Evolutionary conservation across 2,888 invertebrate species (phyloP).

Genomic region (Mylabris sibirica): DNA sequence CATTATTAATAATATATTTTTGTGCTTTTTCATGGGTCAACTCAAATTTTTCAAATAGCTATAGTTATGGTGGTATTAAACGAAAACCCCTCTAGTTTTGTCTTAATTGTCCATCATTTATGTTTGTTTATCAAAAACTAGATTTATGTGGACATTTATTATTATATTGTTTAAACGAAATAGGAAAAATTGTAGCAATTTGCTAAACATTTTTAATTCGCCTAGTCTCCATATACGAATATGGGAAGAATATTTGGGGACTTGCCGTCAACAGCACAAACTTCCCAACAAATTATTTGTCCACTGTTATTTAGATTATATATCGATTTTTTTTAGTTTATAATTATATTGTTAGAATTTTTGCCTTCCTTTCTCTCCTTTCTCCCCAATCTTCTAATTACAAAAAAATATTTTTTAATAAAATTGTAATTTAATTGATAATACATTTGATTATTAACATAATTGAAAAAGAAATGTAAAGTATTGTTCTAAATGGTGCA

Average conservation of each 20-base stretch:
- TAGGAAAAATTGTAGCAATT: neutral
- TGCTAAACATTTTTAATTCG: neutral
- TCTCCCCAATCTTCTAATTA: neutral
- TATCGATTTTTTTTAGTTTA: constrained; percentile 8
- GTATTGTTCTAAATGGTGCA: constrained; percentile 23
- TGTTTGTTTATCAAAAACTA: constrained; percentile 5
- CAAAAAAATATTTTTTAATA: neutral
- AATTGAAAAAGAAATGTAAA: neutral
- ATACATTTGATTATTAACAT: neutral
- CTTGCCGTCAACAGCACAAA: constrained; percentile 7
- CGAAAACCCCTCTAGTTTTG: neutral
- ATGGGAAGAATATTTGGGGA: neutral
- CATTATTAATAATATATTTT: neutral
- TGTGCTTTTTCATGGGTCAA: constrained; percentile 10
- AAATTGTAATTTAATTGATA: constrained; percentile 5
- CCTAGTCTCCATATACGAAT: neutral
- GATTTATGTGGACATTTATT: neutral
- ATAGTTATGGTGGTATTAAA: neutral
- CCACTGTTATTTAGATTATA: constrained; percentile 11
- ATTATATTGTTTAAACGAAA: neutral
- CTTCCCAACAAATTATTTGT: constrained; percentile 4
- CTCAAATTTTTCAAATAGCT: neutral
- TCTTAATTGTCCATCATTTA: neutral
- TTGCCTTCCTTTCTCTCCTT: constrained; percentile 6
- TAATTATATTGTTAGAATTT: constrained; percentile 11